A percentile compares a stretch with the other conserved stretches of the same genome.
Evolutionary conservation across 2,888 invertebrate genomes (phyloP).

Genomic region (Aspidiotus destructor): DNA sequence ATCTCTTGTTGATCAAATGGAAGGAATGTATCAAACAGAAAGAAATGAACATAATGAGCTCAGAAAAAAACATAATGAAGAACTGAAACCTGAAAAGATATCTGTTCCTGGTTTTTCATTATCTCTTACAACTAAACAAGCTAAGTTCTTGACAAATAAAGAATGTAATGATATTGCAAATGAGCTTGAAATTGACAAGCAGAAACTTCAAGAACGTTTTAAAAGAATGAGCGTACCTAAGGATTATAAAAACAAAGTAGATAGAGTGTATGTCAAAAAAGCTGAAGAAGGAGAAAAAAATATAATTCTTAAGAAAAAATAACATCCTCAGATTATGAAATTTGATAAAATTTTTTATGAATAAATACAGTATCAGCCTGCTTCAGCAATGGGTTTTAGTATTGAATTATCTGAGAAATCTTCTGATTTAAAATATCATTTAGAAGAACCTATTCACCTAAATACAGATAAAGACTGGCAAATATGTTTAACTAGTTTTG

Average conservation of each 20-base stretch:
- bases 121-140: too few relatives aligned
- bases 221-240: slow-evolving; percentile 6
- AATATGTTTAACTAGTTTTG: slow-evolving; percentile 12
- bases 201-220: background rate
- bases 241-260: slow-evolving; percentile 8
- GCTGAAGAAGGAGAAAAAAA: slow-evolving; percentile 6
- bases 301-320: background rate
- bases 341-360: slow-evolving; percentile 3
- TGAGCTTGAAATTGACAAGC: slow-evolving; percentile 11
- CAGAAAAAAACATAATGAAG: slow-evolving; percentile 14
- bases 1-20: slow-evolving; percentile 14
- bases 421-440: background rate
- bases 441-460: slow-evolving; percentile 10
- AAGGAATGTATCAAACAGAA: slow-evolving; percentile 8
- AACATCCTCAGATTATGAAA: background rate
- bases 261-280: slow-evolving; percentile 5
- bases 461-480: slow-evolving; percentile 8
- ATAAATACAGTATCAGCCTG: too few relatives aligned
- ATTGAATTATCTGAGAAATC: slow-evolving; percentile 9
- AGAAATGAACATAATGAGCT: slow-evolving; percentile 13
- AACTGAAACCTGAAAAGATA: slow-evolving; percentile 4
- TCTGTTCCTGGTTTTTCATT: slow-evolving; percentile 4
- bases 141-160: slow-evolving; percentile 1
- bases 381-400: slow-evolving; percentile 10
- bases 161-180: slow-evolving; percentile 14